Conservation (phyloP, 2,888 invertebrate genomes). For the Noctua comes region DNA sequence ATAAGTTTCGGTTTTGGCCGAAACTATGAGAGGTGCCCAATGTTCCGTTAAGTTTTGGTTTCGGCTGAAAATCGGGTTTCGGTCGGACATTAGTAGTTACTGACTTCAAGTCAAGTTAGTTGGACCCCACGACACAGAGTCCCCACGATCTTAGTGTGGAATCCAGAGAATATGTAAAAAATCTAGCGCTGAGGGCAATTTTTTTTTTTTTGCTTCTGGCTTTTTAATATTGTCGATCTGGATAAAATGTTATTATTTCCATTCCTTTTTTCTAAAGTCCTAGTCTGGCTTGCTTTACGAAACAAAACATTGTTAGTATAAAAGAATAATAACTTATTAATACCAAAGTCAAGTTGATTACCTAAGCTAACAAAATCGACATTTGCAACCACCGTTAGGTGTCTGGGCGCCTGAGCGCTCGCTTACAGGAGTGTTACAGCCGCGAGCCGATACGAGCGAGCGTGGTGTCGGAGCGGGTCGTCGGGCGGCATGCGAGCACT, state of each 20-base stretch:
- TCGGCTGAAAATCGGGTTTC: neutral
- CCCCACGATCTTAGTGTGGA: no score
- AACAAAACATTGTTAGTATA: neutral
- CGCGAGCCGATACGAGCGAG: neutral
- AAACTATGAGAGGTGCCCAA: neutral
- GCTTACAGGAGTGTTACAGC: slow-evolving; percentile 21
- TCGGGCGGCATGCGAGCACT: slow-evolving; percentile 55
- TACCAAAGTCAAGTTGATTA: neutral
- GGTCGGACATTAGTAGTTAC: no score
- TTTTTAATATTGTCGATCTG: no score
- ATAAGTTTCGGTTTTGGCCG: neutral
- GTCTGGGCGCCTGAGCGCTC: neutral
- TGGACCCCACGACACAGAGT: no score
- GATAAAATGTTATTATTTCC: no score
- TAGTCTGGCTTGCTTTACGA: neutral
- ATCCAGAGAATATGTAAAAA: no score
- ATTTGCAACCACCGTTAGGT: neutral
- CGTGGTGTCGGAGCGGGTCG: slow-evolving; percentile 21
- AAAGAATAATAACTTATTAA: neutral
- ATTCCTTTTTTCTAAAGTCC: neutral
- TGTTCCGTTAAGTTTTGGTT: neutral
- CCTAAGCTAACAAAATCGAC: neutral
- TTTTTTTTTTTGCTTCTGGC: no score
- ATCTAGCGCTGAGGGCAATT: no score
- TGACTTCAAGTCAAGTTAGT: no score